Evolutionary conservation across 2,113 vertebrate species (phyloP).

Genomic region (Atractosteus spatula): DNA sequence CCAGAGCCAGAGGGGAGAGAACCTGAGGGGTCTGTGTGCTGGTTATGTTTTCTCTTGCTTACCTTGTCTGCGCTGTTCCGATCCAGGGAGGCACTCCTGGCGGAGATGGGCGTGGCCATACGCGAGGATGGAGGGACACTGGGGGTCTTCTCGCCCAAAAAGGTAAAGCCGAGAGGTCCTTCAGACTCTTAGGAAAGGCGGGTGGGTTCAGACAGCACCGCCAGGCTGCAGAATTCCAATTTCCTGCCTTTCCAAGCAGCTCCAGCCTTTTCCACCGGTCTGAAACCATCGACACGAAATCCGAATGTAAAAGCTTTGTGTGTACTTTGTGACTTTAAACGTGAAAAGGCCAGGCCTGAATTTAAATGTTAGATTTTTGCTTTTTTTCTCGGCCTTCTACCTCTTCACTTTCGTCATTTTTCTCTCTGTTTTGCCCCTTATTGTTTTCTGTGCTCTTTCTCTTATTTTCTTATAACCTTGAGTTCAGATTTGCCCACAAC

Average conservation of each 20-base stretch:
- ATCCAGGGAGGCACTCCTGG: conserved; percentile 89
- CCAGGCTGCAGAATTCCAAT: too few species aligned
- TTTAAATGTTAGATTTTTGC: neutral
- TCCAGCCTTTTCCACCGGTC: too few species aligned
- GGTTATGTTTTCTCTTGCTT: neutral
- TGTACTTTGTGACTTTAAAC: too few species aligned
- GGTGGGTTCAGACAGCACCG: neutral
- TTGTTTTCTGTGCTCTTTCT: conserved; percentile 30
- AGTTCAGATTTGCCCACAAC: conserved; percentile 69
- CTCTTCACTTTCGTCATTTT: conserved; percentile 30
- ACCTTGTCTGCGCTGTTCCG: neutral
- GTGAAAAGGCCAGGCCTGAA: neutral
- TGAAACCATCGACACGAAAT: too few species aligned
- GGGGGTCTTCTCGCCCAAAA: conserved; percentile 97
- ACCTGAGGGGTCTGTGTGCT: neutral
- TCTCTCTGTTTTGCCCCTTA: conserved; percentile 28
- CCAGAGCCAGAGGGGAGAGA: neutral
- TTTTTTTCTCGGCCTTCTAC: conserved; percentile 17
- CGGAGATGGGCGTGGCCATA: conserved; percentile 98
- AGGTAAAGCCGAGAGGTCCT: conserved; percentile 67
- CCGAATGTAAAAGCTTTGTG: neutral
- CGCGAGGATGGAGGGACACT: conserved; percentile 96
- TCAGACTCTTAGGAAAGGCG: neutral
- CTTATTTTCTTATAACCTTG: conserved; percentile 50
- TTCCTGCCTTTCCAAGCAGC: too few species aligned